Conservation (phyloP, 2,113 vertebrate genomes). For the Falco punctatus region DNA sequence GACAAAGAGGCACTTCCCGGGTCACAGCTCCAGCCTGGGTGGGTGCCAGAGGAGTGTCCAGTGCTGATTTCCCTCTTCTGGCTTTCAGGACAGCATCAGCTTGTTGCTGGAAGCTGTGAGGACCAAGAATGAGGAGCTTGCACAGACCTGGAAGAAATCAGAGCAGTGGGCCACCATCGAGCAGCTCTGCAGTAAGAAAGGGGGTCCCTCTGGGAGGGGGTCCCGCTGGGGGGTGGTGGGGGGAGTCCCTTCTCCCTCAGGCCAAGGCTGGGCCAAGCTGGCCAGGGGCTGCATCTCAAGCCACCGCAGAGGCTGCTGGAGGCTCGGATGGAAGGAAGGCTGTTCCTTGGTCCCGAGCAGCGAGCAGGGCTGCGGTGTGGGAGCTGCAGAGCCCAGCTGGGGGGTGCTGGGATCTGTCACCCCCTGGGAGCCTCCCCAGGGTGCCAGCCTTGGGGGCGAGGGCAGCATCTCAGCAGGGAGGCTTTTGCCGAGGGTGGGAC, state of each 20-base stretch:
- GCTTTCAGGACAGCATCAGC: slow-evolving; percentile 92
- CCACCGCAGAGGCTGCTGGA: accelerated
- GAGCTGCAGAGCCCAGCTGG: no score
- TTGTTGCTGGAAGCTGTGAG: slow-evolving; percentile 93
- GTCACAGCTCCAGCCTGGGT: not conserved
- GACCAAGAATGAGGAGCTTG: slow-evolving; percentile 92
- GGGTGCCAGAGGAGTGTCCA: accelerated
- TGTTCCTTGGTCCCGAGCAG: no score
- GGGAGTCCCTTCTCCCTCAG: not conserved
- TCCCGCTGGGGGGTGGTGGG: not conserved
- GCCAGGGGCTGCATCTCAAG: not conserved
- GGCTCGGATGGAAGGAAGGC: accelerated
- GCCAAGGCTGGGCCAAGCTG: not conserved
- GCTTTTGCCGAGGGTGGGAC: not conserved
- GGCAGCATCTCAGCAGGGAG: not conserved
- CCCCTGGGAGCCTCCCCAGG: accelerated
- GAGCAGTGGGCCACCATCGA: slow-evolving; percentile 99
- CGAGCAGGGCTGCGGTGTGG: not conserved
- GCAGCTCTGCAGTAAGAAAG: slow-evolving; percentile 93
- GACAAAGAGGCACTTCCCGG: not conserved
- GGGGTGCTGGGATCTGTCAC: not conserved
- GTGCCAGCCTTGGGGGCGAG: accelerated
- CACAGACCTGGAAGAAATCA: slow-evolving; percentile 96
- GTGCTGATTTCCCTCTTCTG: not conserved
- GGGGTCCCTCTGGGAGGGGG: not conserved